Evolutionary conservation across 2,797 vertebrate species (phyloP), one percentile per base, ranked within the genome.

Genomic region (Muscicapa striata): DNA sequence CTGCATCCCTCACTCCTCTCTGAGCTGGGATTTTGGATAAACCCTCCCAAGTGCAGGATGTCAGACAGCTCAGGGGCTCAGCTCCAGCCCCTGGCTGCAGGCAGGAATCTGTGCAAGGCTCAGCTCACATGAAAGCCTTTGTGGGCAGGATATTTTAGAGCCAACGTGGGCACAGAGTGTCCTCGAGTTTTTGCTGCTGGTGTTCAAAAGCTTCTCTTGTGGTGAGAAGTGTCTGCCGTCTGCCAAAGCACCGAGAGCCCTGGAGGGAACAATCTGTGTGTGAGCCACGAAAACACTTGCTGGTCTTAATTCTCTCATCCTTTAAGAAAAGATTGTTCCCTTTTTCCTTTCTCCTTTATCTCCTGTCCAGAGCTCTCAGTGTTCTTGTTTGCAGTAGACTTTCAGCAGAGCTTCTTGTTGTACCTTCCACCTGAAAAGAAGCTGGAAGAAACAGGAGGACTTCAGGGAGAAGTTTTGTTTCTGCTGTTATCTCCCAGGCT

Each of bases 211-310:
- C 88, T 81, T 67, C 61, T 91, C 80, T 85, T 58, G 58, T 36
- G 66, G 61, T 81, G 88, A 95, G 90, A 89, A 89, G 63, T 2
- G 62, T 74, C 91, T 96, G 91, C 88, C 95, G 62, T 74, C 91
- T 96, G 91, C 88, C 95, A 93, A 84, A 90, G 82, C 74, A 76
- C 22, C 13, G 82, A 80, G 85, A 91, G 90, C 48, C 84, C 67
- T 91, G 74, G 51, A 90, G 74, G 87, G 58, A 36, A 84, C 40
- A 69, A 72, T 59, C 70, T 49, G 17, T 78, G 63, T 73, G 64
- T 9, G 51, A 90, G n/a, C 40, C 4, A 5, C 5, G 9, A 69
- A 84, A 81, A 90, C 84, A 63, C 81, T 89, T n/a, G 55, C 59
- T 66, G 86, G 84, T 69, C 86, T 87, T 80, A 59, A 19, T 69